Evolutionary conservation across 2,113 vertebrate genomes (phyloP), one percentile per base, ranked within the genome.

Genomic region (Pteruthius melanotis): DNA sequence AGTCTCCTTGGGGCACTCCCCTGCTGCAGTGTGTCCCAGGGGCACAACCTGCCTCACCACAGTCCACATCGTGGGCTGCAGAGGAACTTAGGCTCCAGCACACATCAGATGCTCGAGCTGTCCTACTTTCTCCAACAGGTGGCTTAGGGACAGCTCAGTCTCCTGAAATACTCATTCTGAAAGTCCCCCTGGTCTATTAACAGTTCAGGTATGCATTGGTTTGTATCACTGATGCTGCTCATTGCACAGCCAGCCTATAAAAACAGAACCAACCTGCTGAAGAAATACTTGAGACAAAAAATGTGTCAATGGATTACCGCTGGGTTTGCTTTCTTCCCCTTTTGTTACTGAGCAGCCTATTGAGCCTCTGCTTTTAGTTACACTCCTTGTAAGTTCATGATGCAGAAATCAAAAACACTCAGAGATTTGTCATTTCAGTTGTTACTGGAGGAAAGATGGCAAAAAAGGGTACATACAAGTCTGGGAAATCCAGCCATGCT

Each of bases 401-500:
- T 27, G 27, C 17, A 86, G 26, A 77, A 86, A 83, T 60, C 3
- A 49, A 91, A 89, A 79, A 52, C 28, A 63, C 15, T 39, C 10
- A 1, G 44, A 31, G 10, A 83, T 56, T 86, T 44, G 57, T 76
- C 57, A 60, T 64, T 83, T 83, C 28, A 16, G 68, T 71, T 80
- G 18, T 31, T 86, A 20, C 42, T 77, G 56, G 26, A 47, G 54
- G 21, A 85, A 83, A 11, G 16, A 47, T 14, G 15, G 27, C 22
- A 77, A 90, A 72, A 12, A 54, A 65, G 21, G 15, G 27, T 50
- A 33, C 40, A 22, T n/a, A 14, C 23, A 86, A 56, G 47, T 72
- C 64, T 65, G 56, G 63, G 86, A 75, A 85, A 96, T 71, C 82
- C 87, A 94, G 50, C 82, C 83, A 94, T 42, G 56, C 47, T 74